Evolutionary conservation across 2,888 invertebrate species (phyloP).

Genomic region (Cylindroiulus punctatus): DNA sequence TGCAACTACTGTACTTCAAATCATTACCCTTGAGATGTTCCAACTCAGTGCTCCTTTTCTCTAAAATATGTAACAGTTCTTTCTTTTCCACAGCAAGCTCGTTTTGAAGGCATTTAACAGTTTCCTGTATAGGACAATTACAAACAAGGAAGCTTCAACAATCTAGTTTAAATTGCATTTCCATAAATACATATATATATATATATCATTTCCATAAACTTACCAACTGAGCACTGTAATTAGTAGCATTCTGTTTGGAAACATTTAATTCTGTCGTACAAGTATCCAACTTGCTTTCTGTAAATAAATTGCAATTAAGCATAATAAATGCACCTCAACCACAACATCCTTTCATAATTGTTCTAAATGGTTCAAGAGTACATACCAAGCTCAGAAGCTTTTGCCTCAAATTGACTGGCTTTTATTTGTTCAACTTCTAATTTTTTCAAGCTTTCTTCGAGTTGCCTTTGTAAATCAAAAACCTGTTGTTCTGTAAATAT

Average conservation of each 20-base stretch:
- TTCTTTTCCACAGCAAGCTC: conserved; percentile 47
- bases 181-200: not conserved
- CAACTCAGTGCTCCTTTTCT: conserved; percentile 51
- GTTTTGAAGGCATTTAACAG: conserved; percentile 26
- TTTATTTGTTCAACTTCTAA: conserved; percentile 60
- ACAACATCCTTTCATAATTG: not conserved
- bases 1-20: not conserved
- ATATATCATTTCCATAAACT: too few species aligned
- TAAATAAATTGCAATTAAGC: not conserved
- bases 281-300: not conserved
- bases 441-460: conserved; percentile 62
- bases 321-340: not conserved
- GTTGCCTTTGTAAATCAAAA: conserved; percentile 64
- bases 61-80: conserved; percentile 44
- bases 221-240: conserved; percentile 37
- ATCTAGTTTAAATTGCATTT: not conserved
- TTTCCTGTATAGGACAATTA: not conserved
- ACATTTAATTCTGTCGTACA: not conserved
- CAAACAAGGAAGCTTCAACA: not conserved
- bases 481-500: conserved; percentile 63
- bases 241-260: conserved; percentile 11
- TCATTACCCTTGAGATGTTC: conserved; percentile 48
- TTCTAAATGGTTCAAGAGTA: not conserved
- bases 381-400: conserved; percentile 50
- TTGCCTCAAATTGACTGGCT: not conserved